Evolutionary conservation across 2,113 vertebrate genomes (phyloP), one percentile per base, ranked within the genome.

Genomic region (Nesogale talazaci): DNA sequence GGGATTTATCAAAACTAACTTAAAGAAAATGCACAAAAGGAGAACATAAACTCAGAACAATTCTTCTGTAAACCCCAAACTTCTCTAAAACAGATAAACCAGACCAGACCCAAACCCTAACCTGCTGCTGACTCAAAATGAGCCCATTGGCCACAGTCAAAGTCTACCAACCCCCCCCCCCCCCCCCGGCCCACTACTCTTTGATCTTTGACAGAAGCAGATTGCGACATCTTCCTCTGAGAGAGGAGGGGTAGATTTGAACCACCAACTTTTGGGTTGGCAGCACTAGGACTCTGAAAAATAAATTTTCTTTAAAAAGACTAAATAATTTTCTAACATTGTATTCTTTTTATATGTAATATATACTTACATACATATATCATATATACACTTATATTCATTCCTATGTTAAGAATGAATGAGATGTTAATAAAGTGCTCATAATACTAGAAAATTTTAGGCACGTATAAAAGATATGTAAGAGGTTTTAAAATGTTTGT

Each of bases 381-480:
- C 22, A 61, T 61, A 61, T 61, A 61, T 61, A 19, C 22, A 12
- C 22, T 3, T 61, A 61, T 61, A 61, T 61, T 6, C 10, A 52
- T 52, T 52, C 46, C 46, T 86, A 86, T 89, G 92, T 93, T 95
- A 93, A 80, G 90, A 95, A 96, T 94, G 86, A 96, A 94, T 93
- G 79, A 84, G 61, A 94, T 59, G 80, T 87, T 96, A 92, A 94
- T 93, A 94, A 90, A 94, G 72, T 88, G 23, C 46, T 88, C 86
- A 86, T 86, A 69, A 31, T 52, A 52, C 46, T 52, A 52, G 5
- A 52, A 52, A 52, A 12, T 52, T 12, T 52, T 52, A 52, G 46
- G 46, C 46, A 52, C 14, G 14, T 7, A 52, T 52, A 10, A 52
- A 52, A 52, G 10, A 52, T 52, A 52, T 52, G 14, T 52, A 11